These are phyloP conservation scores for Exaiptasia diaphana DNA, from an alignment of 64 coral and sea anemone genomes.

Conservation along the genomic window DNA sequence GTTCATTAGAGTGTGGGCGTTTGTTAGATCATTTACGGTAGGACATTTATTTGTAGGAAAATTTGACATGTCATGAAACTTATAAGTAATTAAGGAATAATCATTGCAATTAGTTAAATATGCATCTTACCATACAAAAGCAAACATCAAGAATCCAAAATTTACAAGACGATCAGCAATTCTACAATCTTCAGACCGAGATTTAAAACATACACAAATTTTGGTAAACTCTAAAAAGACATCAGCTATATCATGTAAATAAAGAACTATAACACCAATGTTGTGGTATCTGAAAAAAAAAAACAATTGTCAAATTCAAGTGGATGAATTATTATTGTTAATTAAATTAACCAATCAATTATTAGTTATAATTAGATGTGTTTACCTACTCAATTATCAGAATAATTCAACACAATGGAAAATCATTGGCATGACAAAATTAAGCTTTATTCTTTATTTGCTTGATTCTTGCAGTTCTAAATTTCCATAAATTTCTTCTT, in stretches of 20 bases:
- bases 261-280: conserved; percentile 84
- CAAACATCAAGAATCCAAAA: conserved; percentile 66
- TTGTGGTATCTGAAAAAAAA: conserved; percentile 78
- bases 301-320: no score
- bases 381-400: background rate
- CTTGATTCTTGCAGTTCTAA: no score
- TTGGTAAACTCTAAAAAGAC: conserved; percentile 86
- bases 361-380: background rate
- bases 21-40: no score
- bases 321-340: no score
- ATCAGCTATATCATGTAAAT: conserved; percentile 87
- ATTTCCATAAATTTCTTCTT: no score
- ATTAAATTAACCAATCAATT: no score
- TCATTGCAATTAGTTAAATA: no score
- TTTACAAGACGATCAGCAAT: conserved; percentile 50
- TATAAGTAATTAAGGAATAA: no score
- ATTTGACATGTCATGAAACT: no score
- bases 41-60: no score
- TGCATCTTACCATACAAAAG: conserved; percentile 74
- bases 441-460: no score
- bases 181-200: conserved; percentile 36
- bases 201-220: conserved; percentile 79
- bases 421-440: background rate
- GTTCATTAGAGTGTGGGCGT: no score
- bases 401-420: background rate